Evolutionary conservation across 2,797 vertebrate genomes (phyloP).

Genomic region (Oreochromis grahami): DNA sequence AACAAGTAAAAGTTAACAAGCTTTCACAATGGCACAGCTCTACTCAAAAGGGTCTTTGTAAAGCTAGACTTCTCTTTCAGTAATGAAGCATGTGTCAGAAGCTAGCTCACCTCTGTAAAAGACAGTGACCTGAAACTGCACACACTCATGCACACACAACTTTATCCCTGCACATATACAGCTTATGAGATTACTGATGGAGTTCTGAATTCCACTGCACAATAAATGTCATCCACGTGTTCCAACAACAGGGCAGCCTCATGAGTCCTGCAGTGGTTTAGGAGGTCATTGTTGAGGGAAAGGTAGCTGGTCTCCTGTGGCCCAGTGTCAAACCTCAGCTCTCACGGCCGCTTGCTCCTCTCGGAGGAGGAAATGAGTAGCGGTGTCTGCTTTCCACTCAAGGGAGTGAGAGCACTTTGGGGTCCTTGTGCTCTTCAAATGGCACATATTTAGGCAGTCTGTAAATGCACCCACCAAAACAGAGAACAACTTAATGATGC

Average conservation of each 20-base stretch:
- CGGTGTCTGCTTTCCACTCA: constrained; percentile 16
- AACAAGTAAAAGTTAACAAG: constrained; percentile 37
- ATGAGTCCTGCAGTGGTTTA: constrained; percentile 39
- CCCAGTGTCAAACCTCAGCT: constrained; percentile 52
- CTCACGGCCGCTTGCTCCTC: background rate
- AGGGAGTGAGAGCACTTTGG: constrained; percentile 5
- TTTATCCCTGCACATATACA: background rate
- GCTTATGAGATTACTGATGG: constrained; percentile 22
- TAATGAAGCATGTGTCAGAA: constrained; percentile 40
- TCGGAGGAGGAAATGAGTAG: background rate
- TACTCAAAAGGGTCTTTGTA: constrained; percentile 39
- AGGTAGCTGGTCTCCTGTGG: constrained; percentile 41
- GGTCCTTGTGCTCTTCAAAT: constrained; percentile 14
- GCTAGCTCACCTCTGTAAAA: constrained; percentile 22
- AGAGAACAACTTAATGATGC: background rate
- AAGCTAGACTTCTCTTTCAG: constrained; percentile 21
- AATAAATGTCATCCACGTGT: constrained; percentile 52
- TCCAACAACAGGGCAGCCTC: constrained; percentile 16
- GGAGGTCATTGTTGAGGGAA: constrained; percentile 57
- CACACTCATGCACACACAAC: background rate
- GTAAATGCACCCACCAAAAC: background rate
- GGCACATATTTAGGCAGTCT: background rate
- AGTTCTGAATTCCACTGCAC: constrained; percentile 26
- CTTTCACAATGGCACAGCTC: constrained; percentile 24
- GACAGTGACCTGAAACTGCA: constrained; percentile 30